phyloP scores from a whole-genome alignment of 2,797 vertebrate species.

The Cirrhinus mrigala region DNA sequence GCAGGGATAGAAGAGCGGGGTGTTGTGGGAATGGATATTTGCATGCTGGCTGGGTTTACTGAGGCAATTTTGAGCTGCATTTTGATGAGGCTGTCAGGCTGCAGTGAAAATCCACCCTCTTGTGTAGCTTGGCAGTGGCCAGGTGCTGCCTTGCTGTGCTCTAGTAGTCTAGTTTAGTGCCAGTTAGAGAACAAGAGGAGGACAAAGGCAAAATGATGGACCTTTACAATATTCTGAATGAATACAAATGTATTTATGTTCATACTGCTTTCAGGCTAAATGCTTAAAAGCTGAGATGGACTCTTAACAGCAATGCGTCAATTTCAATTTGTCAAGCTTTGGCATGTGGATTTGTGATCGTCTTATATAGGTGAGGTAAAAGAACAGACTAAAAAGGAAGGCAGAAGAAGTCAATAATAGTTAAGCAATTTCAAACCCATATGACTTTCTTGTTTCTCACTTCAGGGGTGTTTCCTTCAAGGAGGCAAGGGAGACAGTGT shows the following conservation, averaged over 20 bases:
- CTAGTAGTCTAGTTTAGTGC: slow-evolving; percentile 20
- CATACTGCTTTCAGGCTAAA: neutral
- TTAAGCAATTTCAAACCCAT: neutral
- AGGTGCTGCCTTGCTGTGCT: slow-evolving; percentile 33
- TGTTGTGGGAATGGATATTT: slow-evolving; percentile 41
- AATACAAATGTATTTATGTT: slow-evolving; percentile 26
- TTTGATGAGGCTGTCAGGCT: slow-evolving; percentile 51
- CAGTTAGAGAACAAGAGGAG: slow-evolving; percentile 16
- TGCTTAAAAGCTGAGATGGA: neutral
- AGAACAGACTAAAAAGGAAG: neutral
- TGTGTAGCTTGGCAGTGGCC: slow-evolving; percentile 22
- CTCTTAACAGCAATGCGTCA: neutral
- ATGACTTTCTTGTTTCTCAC: no score
- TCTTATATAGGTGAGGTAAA: neutral
- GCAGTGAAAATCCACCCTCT: slow-evolving; percentile 2
- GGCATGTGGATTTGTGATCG: neutral
- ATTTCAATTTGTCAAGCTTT: neutral
- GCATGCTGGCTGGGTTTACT: slow-evolving; percentile 37
- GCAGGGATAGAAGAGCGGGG: neutral
- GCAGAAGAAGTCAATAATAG: neutral
- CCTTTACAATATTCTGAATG: neutral
- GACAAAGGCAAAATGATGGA: slow-evolving; percentile 18
- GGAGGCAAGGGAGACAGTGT: no score
- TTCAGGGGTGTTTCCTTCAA: no score
- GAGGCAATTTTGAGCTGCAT: slow-evolving; percentile 44